Percentiles rank a stretch among this genome's conserved stretches.
phyloP scores from a whole-genome alignment of 2,888 invertebrate species.

The Cephus sareptanus region DNA sequence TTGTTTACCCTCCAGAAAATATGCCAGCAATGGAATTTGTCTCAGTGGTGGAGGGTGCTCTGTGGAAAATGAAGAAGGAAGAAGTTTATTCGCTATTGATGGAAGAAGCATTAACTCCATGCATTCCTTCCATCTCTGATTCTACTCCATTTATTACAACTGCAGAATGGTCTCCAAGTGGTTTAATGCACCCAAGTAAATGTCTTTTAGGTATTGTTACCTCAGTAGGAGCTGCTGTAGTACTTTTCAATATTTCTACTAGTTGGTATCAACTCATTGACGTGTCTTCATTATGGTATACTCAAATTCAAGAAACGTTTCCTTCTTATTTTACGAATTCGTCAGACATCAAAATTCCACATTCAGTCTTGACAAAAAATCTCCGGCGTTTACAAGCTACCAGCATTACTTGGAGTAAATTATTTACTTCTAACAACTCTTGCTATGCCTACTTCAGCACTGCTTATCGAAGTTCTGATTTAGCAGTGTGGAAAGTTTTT shows the following conservation, averaged over 20 bases:
- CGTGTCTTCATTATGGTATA: background rate
- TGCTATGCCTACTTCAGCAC: conserved; percentile 50
- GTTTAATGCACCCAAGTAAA: conserved; percentile 44
- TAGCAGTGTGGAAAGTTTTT: conserved; percentile 51
- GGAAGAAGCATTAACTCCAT: conserved; percentile 51
- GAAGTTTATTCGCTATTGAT: conserved; percentile 51
- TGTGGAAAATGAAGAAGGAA: conserved; percentile 44
- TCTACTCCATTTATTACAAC: conserved; percentile 40
- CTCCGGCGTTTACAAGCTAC: conserved; percentile 46
- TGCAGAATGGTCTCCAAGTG: conserved; percentile 55
- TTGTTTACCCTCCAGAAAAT: conserved; percentile 48
- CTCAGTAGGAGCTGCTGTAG: conserved; percentile 50
- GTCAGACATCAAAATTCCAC: background rate
- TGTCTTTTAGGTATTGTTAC: conserved; percentile 53
- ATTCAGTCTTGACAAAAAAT: conserved; percentile 26
- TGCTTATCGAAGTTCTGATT: conserved; percentile 50
- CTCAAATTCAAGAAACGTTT: conserved; percentile 14
- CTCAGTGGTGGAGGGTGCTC: conserved; percentile 29
- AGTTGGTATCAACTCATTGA: conserved; percentile 30
- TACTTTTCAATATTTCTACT: conserved; percentile 43
- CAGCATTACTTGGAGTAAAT: conserved; percentile 52
- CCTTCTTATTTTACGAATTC: background rate
- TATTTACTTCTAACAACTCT: conserved; percentile 26
- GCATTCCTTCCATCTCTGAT: conserved; percentile 37
- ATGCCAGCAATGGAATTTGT: conserved; percentile 41